A percentile compares a stretch with the other conserved stretches of the same genome.
These are phyloP conservation scores for Bimastos eiseni DNA, from an alignment of 2,888 invertebrate species.

Conservation along the genomic window DNA sequence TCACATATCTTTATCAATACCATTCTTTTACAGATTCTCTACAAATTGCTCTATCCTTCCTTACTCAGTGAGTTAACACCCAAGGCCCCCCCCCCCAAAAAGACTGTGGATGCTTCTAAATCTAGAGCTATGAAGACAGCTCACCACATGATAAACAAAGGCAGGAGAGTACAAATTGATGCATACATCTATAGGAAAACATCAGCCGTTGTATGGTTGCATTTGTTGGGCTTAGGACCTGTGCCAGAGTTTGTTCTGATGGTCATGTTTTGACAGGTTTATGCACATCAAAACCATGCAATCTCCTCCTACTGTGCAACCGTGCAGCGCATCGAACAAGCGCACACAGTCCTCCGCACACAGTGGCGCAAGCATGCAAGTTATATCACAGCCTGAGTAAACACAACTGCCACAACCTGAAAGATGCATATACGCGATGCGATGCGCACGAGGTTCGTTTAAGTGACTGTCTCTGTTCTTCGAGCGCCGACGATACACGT, in stretches of 20 bases:
- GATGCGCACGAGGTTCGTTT: background rate
- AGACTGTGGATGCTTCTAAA: background rate
- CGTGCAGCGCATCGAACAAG: background rate
- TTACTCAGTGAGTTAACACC: background rate
- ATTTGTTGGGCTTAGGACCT: constrained; percentile 2
- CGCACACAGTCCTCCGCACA: background rate
- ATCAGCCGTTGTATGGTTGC: constrained; percentile 1
- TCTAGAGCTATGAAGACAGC: background rate
- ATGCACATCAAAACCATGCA: background rate
- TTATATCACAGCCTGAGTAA: background rate
- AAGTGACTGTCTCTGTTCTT: constrained; percentile 6
- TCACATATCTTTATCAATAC: background rate
- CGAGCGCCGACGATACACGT: background rate
- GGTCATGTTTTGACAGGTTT: constrained; percentile 26
- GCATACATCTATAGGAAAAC: background rate
- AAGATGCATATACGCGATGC: background rate
- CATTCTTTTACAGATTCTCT: background rate
- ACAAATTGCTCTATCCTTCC: background rate
- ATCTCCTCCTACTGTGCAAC: background rate
- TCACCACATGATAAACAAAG: background rate
- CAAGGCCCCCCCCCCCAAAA: too few relatives aligned
- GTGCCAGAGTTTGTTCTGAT: constrained; percentile 19
- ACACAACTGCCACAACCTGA: constrained; percentile 13
- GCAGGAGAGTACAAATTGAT: background rate
- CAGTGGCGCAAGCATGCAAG: background rate